Conservation (phyloP, 2,797 vertebrate species). For the Lerista edwardsae region DNA sequence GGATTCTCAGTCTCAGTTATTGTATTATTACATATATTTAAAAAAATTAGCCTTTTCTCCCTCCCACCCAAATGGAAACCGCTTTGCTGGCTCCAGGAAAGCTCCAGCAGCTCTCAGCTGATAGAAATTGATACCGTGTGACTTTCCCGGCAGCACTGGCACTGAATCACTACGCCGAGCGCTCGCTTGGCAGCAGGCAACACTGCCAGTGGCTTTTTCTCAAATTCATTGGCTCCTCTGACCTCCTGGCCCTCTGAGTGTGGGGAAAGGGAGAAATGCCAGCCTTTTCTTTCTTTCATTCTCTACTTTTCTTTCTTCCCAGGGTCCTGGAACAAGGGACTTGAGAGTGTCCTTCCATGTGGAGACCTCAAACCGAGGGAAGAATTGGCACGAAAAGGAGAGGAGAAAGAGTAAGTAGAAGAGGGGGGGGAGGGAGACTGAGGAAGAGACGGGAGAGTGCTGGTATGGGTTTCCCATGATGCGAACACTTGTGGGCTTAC, state of each 20-base stretch:
- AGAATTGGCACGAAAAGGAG: slow-evolving; percentile 74
- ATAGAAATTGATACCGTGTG: slow-evolving; percentile 52
- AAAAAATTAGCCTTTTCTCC: slow-evolving; percentile 65
- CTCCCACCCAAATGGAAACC: slow-evolving; percentile 47
- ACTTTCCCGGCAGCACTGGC: slow-evolving; percentile 40
- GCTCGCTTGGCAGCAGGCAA: slow-evolving; percentile 50
- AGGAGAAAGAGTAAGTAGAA: slow-evolving; percentile 59
- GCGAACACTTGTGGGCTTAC: slow-evolving; percentile 72
- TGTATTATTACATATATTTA: slow-evolving; percentile 54
- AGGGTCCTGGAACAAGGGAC: slow-evolving; percentile 61
- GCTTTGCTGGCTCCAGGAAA: slow-evolving; percentile 63
- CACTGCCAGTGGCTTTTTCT: slow-evolving; percentile 36
- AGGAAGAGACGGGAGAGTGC: slow-evolving; percentile 70
- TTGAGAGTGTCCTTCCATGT: slow-evolving; percentile 64
- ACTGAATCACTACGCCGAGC: slow-evolving; percentile 34
- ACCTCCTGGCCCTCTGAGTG: slow-evolving; percentile 24
- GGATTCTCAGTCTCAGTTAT: slow-evolving; percentile 65
- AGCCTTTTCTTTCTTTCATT: slow-evolving; percentile 50
- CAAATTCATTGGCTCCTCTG: slow-evolving; percentile 47
- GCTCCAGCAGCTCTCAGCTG: slow-evolving; percentile 53
- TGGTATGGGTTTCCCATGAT: slow-evolving; percentile 71
- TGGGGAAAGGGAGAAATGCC: slow-evolving; percentile 54
- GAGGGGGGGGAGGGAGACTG: slow-evolving; percentile 52
- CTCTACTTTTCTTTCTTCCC: slow-evolving; percentile 63
- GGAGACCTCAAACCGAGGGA: slow-evolving; percentile 73